Conservation (phyloP, 2,888 invertebrate genomes). For the Caenorhabditis wallacei region DNA sequence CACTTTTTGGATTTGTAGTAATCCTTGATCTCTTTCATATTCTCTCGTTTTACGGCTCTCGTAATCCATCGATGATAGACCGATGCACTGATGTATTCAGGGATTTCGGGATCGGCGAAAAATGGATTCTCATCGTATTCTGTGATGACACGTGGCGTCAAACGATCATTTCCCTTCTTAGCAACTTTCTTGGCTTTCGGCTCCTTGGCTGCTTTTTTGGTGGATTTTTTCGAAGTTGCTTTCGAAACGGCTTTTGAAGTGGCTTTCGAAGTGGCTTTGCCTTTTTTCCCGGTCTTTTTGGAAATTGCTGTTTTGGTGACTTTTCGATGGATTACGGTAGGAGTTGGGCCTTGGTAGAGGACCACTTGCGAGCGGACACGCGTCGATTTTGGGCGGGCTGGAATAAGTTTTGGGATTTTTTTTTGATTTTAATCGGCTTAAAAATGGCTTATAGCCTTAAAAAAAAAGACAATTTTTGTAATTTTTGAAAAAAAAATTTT, state of each 20-base stretch:
- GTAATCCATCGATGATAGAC: slow-evolving; percentile 66
- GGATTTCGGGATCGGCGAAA: slow-evolving; percentile 35
- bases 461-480: no score
- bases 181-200: slow-evolving; percentile 32
- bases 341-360: slow-evolving; percentile 56
- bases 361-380: slow-evolving; percentile 51
- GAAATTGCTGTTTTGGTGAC: slow-evolving; percentile 5
- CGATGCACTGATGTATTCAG: slow-evolving; percentile 59
- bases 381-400: slow-evolving; percentile 29
- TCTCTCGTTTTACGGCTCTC: slow-evolving; percentile 61
- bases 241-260: slow-evolving; percentile 20
- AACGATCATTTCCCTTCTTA: slow-evolving; percentile 74
- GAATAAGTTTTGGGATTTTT: no score
- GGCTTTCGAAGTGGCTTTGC: slow-evolving; percentile 9
- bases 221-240: slow-evolving; percentile 17
- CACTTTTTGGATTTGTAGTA: slow-evolving; percentile 67
- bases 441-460: no score
- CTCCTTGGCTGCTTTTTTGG: slow-evolving; percentile 8
- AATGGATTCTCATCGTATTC: slow-evolving; percentile 65
- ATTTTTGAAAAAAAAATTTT: no score
- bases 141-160: slow-evolving; percentile 61
- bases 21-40: slow-evolving; percentile 66
- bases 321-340: slow-evolving; percentile 37
- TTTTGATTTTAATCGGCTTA: neutral
- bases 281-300: slow-evolving; percentile 39